Conservation (phyloP, 2,888 invertebrate species). For the Dicycla oo region DNA sequence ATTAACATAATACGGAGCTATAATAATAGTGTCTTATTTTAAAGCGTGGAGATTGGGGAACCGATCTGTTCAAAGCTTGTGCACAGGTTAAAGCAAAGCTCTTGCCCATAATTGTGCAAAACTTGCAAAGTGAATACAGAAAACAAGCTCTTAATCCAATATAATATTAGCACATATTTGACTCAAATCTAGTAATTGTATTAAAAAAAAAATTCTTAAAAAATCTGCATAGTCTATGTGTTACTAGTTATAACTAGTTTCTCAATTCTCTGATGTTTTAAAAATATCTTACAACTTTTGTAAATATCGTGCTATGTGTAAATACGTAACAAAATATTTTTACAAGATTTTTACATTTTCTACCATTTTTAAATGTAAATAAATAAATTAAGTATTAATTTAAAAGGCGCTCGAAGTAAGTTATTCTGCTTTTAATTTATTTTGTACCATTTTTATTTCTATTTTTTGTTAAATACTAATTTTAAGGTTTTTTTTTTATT, state of each 20-base stretch:
- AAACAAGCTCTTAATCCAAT: not conserved
- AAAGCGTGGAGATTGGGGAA: slow-evolving; percentile 17
- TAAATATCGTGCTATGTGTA: slow-evolving; percentile 72
- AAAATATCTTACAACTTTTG: slow-evolving; percentile 65
- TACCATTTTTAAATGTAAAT: slow-evolving; percentile 77
- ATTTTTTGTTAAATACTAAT: slow-evolving; percentile 57
- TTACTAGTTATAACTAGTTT: slow-evolving; percentile 9
- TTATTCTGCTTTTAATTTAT: slow-evolving; percentile 81
- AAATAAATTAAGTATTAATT: slow-evolving; percentile 72
- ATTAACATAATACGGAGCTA: slow-evolving; percentile 62
- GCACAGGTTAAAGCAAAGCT: not conserved
- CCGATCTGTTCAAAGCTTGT: not conserved
- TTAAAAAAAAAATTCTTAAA: not conserved
- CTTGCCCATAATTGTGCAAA: not conserved
- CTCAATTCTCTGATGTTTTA: slow-evolving; percentile 30
- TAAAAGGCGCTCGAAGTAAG: slow-evolving; percentile 69
- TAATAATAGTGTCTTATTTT: slow-evolving; percentile 76
- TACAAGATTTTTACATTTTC: slow-evolving; percentile 60
- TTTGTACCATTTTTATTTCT: slow-evolving; percentile 62
- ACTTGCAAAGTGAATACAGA: not conserved
- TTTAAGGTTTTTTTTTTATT: slow-evolving; percentile 59
- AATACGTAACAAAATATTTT: slow-evolving; percentile 59
- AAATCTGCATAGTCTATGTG: not conserved
- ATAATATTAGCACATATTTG: not conserved
- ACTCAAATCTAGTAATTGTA: not conserved